phyloP scores from a whole-genome alignment of 2,797 vertebrate species.

The Melanotaenia parkinsoni region DNA sequence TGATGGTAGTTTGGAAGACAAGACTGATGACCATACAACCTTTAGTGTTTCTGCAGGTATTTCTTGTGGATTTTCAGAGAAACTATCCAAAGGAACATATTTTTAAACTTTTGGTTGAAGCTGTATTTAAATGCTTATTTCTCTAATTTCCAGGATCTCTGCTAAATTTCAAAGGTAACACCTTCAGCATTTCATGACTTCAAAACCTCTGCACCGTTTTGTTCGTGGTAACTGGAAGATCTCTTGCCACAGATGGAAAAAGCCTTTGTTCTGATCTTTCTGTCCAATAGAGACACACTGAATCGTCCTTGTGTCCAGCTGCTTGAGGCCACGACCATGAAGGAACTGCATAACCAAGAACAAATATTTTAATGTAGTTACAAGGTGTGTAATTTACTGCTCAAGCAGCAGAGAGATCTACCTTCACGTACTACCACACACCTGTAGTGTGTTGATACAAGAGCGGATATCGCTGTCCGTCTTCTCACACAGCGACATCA shows the following conservation, averaged over 20 bases:
- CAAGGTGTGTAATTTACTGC: neutral
- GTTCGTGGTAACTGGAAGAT: slow-evolving; percentile 91
- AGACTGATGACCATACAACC: neutral
- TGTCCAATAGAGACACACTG: slow-evolving; percentile 87
- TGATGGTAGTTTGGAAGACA: neutral
- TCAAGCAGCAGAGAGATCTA: neutral
- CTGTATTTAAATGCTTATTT: neutral
- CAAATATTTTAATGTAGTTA: neutral
- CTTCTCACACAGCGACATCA: slow-evolving; percentile 92
- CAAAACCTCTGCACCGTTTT: slow-evolving; percentile 77
- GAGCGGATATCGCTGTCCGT: slow-evolving; percentile 93
- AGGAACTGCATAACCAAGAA: slow-evolving; percentile 86
- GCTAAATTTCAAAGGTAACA: neutral
- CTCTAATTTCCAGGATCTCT: neutral
- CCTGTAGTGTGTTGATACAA: slow-evolving; percentile 96
- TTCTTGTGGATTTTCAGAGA: too few species aligned
- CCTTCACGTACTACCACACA: slow-evolving; percentile 47
- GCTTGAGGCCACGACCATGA: slow-evolving; percentile 86
- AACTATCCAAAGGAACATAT: neutral
- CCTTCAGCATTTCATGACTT: neutral
- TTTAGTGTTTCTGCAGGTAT: neutral
- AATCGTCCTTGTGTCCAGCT: slow-evolving; percentile 83
- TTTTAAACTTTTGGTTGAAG: neutral
- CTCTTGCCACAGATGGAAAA: slow-evolving; percentile 96
- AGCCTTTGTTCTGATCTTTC: slow-evolving; percentile 96